Percentiles rank a stretch among this genome's conserved stretches.
These are phyloP conservation scores for Stomorhina lunata DNA, from an alignment of 2,888 invertebrate species.

Conservation along the genomic window DNA sequence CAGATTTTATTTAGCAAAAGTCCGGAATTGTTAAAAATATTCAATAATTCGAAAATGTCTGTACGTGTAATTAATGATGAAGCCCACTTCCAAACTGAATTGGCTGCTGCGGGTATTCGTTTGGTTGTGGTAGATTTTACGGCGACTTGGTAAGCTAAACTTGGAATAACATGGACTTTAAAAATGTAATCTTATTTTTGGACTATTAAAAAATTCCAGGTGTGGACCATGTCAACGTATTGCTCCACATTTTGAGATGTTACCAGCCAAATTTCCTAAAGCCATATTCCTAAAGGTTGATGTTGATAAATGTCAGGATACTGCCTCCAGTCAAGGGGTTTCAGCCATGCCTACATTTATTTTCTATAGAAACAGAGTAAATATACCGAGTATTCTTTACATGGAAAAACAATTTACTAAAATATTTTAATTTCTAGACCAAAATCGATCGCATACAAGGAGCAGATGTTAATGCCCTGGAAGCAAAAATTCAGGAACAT, in stretches of 20 bases:
- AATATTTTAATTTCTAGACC: constrained; percentile 80
- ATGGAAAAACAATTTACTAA: background rate
- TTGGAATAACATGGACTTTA: too few relatives aligned
- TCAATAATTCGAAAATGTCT: constrained; percentile 70
- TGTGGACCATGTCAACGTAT: constrained; percentile 98
- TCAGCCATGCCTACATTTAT: constrained; percentile 99
- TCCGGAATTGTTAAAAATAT: background rate
- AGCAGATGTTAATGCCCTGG: constrained; percentile 89
- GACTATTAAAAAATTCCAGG: too few relatives aligned
- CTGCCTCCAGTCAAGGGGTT: constrained; percentile 92
- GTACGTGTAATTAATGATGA: constrained; percentile 79
- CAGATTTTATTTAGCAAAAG: background rate
- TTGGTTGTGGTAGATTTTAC: constrained; percentile 97
- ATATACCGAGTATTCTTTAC: background rate
- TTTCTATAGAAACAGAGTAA: constrained; percentile 92
- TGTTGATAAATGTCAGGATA: constrained; percentile 95
- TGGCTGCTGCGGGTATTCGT: constrained; percentile 91
- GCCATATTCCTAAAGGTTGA: constrained; percentile 94
- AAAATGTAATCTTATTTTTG: too few relatives aligned
- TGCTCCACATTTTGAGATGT: constrained; percentile 93
- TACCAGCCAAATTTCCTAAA: constrained; percentile 91
- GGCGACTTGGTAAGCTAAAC: constrained; percentile 88
- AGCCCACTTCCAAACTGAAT: constrained; percentile 90
- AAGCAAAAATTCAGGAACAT: constrained; percentile 93
- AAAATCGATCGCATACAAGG: constrained; percentile 93